These are phyloP conservation scores for Monopterus albus DNA, from an alignment of 2,113 vertebrate species.

Conservation along the genomic window DNA sequence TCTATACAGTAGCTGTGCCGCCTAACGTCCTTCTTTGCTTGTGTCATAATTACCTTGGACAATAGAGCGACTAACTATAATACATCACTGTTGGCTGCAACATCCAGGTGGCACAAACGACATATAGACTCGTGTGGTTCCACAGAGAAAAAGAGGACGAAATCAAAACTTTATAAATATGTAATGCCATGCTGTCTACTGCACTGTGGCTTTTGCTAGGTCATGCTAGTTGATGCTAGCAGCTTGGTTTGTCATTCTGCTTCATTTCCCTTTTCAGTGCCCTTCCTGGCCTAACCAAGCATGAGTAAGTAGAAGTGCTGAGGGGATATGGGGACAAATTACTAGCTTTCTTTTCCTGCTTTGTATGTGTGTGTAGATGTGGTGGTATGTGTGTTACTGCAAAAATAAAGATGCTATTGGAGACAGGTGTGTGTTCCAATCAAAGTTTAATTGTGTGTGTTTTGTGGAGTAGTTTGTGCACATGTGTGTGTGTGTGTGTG, in stretches of 20 bases:
- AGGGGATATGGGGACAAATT: constrained; percentile 54
- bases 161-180: background rate
- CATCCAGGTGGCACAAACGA: too few species aligned
- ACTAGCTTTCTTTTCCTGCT: constrained; percentile 33
- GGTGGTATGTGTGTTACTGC: constrained; percentile 4
- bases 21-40: too few species aligned
- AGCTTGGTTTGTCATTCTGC: constrained; percentile 54
- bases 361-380: background rate
- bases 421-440: constrained; percentile 39
- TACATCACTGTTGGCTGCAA: too few species aligned
- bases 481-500: constrained; percentile 14
- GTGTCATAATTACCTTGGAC: too few species aligned
- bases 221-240: constrained; percentile 24
- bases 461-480: constrained; percentile 26
- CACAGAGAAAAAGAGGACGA: background rate
- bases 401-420: constrained; percentile 18
- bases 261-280: constrained; percentile 54
- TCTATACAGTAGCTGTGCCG: too few species aligned
- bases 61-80: too few species aligned
- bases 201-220: constrained; percentile 16
- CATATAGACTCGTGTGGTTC: too few species aligned
- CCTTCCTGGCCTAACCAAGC: constrained; percentile 58
- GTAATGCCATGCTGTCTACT: background rate
- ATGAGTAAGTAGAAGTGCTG: constrained; percentile 55
- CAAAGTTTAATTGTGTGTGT: constrained; percentile 30